Evolutionary conservation across 2,888 invertebrate genomes (phyloP), one percentile per base, ranked within the genome.

Genomic region (Lasioglossum morio): DNA sequence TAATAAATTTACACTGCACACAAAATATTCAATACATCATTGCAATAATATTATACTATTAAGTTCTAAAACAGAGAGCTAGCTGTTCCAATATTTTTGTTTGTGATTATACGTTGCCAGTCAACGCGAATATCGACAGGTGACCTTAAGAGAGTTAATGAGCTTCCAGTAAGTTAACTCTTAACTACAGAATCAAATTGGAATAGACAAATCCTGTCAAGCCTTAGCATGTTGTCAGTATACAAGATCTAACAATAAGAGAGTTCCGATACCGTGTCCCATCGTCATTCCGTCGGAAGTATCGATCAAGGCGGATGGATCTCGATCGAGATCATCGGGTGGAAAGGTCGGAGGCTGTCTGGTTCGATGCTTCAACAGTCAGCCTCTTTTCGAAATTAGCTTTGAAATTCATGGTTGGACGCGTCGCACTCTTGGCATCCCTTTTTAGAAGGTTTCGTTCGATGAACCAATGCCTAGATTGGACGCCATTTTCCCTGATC

Each of bases 291-390:
- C 73, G 66, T 81, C 72, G 43, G 37, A 37, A 73, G 46, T 63
- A 43, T 46, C 14, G 70, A 30, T 40, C 70, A 57, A 60, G 57
- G 37, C n/a, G 53, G 16, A n/a, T 57, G 82, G 70, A 75, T 72
- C 70, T 75, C 66, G 66, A 37, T 73, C 27, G 72, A n/a, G 63
- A 76, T 72, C 53, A 76, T 80, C 53, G 53, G 73, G 75, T 75
- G 75, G 30, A 73, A 81, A 43, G 43, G 66, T 73, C 66, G 53
- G n/a, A n/a, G 40, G 66, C 48, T 66, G 73, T 43, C 53, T 53
- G 73, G 43, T 73, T 77, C 72, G 37, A 66, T 46, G 81, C 63
- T 72, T 73, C 48, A 53, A 2, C 57, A 43, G 43, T 46, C 48
- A 53, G 43, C 46, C 53, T 34, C 81, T 81, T 84, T 84, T 69